A percentile compares a stretch with the other conserved stretches of the same genome.
Evolutionary conservation across 2,113 vertebrate genomes (phyloP).

Genomic region (Sceloporus undulatus): DNA sequence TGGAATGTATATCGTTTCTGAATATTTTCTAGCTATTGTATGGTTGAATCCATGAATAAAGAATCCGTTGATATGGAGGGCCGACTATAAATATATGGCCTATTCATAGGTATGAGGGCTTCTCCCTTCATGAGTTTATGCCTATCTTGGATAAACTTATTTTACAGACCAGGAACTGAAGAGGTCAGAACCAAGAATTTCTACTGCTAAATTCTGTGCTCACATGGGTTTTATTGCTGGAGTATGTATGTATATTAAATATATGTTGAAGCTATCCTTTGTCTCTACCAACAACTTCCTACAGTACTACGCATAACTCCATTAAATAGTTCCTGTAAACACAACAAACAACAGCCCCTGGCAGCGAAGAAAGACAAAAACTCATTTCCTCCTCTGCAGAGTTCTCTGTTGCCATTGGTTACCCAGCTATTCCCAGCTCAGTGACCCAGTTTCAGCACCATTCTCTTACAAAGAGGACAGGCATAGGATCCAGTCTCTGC

Average conservation of each 20-base stretch:
- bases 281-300: not conserved
- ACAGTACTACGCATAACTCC: not conserved
- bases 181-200: not conserved
- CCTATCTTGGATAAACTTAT: too few species aligned
- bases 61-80: too few species aligned
- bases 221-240: not conserved
- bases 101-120: not conserved
- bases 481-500: constrained; percentile 5
- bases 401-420: constrained; percentile 56
- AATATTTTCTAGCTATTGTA: too few species aligned
- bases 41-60: too few species aligned
- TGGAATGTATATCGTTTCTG: too few species aligned
- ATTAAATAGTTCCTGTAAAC: constrained; percentile 1
- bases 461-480: not conserved
- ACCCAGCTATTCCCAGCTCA: constrained; percentile 51
- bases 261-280: not conserved
- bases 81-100: not conserved
- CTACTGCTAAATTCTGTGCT: not conserved
- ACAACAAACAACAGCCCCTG: constrained; percentile 17
- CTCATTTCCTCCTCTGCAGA: not conserved
- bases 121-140: not conserved
- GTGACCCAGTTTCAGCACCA: constrained; percentile 50
- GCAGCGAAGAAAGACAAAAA: constrained; percentile 25
- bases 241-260: not conserved
- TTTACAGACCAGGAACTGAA: not conserved